Evolutionary conservation across 2,888 invertebrate genomes (phyloP), one percentile per base, ranked within the genome.

Genomic region (Vannuccia rotundouncinata): DNA sequence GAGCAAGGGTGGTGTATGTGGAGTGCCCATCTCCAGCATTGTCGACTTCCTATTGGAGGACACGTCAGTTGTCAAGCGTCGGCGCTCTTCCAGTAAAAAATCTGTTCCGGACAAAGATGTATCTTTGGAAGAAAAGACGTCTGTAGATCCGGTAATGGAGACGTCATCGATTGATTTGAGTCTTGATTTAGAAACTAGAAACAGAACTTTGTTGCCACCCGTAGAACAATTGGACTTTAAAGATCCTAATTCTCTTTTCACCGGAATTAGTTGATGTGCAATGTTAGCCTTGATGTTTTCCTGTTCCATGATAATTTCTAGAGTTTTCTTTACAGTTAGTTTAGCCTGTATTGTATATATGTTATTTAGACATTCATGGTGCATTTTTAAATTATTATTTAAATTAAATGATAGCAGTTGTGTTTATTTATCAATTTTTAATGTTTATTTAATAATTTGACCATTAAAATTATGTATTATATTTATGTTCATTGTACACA

Each of bases 41-140:
- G 66, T 66, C 66, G 66, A 66, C 66, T 66, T 66, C 22, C 66
- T 66, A 17, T n/a, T 66, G 10, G 66, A 66, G 10, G 66, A 66
- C 45, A 45, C 45, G 10, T 13, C 45, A 45, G 17, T 17, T 45
- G 10, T 45, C 10, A 45, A 45, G 45, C 5, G 17, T 5, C 5
- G 45, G 45, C 45, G 45, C 5, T 45, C 45, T 17, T 45, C 45
- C 45, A 45, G 45, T 45, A 17, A 45, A 45, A 17, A 45, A 10
- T 17, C 17, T 45, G 45, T 45, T 45, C 45, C 45, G 45, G 17
- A 17, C 10, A 45, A 45, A 45, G 45, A 17, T 45, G 17, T 45
- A 45, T 5, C 45, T 45, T 10, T 17, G 17, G 17, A 45, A 45
- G 66, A 2, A 22, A 22, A 5, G 22, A 22, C 66, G 25, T 66